Evolutionary conservation across 2,113 vertebrate genomes (phyloP).

Genomic region (Microtus richardsoni): DNA sequence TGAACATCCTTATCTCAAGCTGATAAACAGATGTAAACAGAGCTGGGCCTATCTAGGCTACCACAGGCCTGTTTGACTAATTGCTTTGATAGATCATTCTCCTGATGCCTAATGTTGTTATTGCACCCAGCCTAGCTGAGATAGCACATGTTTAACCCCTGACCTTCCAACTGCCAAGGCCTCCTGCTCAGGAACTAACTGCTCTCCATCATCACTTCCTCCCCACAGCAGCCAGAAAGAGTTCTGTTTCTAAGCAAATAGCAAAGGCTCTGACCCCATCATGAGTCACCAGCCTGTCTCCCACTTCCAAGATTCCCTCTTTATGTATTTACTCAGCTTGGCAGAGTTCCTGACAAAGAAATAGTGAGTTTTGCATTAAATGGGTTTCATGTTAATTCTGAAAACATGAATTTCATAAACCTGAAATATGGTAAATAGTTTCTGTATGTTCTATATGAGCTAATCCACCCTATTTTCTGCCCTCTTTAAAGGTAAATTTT

Average conservation of each 20-base stretch:
- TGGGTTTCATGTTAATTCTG: slow-evolving; percentile 46
- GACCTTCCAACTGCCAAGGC: slow-evolving; percentile 80
- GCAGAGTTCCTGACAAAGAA: slow-evolving; percentile 75
- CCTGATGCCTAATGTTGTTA: slow-evolving; percentile 74
- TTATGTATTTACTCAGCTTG: slow-evolving; percentile 80
- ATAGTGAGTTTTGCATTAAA: slow-evolving; percentile 64
- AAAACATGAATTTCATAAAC: slow-evolving; percentile 55
- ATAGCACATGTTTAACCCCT: slow-evolving; percentile 83
- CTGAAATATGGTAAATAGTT: background rate
- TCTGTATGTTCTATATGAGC: background rate
- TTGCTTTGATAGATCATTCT: slow-evolving; percentile 78
- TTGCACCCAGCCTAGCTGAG: slow-evolving; percentile 75
- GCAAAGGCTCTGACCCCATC: slow-evolving; percentile 72
- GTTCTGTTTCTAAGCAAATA: slow-evolving; percentile 83
- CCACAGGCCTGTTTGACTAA: slow-evolving; percentile 80
- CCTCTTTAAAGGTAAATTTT: background rate
- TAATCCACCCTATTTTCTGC: background rate
- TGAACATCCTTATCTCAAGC: slow-evolving; percentile 82
- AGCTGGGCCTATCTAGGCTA: slow-evolving; percentile 76
- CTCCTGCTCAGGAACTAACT: slow-evolving; percentile 71
- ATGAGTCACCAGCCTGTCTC: slow-evolving; percentile 77
- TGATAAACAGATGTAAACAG: slow-evolving; percentile 83
- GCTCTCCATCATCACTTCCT: slow-evolving; percentile 77
- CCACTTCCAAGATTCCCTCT: slow-evolving; percentile 69
- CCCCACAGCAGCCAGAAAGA: slow-evolving; percentile 58